Evolutionary conservation across 2,113 vertebrate genomes (phyloP), one percentile per base, ranked within the genome.

Genomic region (Sorex araneus): DNA sequence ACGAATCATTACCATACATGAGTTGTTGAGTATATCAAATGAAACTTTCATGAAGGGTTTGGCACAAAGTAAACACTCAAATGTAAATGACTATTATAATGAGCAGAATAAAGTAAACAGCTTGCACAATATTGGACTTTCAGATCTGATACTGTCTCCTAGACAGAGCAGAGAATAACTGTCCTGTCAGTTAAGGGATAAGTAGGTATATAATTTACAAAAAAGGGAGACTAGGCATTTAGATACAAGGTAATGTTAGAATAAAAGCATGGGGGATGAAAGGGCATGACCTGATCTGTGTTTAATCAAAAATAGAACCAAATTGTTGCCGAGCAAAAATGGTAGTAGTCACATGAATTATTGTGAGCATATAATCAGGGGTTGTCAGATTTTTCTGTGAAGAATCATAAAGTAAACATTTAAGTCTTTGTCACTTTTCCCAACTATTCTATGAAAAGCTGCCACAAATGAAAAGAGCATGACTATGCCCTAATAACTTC

Each of bases 271-370:
- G 32, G 36, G 21, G 30, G 28, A 7, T 50, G 28, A 66, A 57
- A n/a, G 21, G 32, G 0, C 11, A 18, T 0, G 10, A 1, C 2
- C 11, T 13, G 18, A 2, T 69, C 36, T 21, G 8, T 45, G 30
- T 88, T 69, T 30, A 40, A 79, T 88, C 8, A 83, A 74, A 82
- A 57, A 64, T 3, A 70, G 36, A 66, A 27, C 1, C 1, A 27
- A 23, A 21, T 6, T n/a, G 40, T 25, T 60, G 23, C 21, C 67
- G 63, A 73, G 25, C 28, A 21, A 67, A 77, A 87, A 71, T 32
- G 16, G 12, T 4, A 8, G 45, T 69, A 45, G 16, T 30, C 67
- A 34, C n/a, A 18, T 47, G 82, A 78, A 60, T 28, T 18, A 91
- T n/a, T 19, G 8, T 40, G 36, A 32, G 4, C 45, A 10, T 67